phyloP scores from a whole-genome alignment of 2,113 vertebrate genomes.

The Anthoscopus minutus region DNA sequence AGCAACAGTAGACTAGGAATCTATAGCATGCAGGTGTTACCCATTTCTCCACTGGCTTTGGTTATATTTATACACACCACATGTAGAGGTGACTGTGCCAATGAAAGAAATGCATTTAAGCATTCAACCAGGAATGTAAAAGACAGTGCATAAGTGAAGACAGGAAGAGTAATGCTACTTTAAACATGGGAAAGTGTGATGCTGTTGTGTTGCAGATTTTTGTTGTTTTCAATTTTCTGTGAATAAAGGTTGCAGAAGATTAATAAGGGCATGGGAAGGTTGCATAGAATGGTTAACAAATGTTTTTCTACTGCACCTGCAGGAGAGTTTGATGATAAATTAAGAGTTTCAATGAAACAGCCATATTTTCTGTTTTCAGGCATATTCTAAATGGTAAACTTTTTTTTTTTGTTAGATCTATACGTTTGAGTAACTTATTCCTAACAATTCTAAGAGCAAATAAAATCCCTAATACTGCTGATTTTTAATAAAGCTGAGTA shows the following conservation, averaged over 20 bases:
- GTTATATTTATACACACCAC: not conserved
- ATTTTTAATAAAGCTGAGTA: not conserved
- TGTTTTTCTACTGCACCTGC: not conserved
- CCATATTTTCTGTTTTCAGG: not conserved
- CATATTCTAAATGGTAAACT: not conserved
- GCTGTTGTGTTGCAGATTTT: not conserved
- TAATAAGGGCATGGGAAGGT: not conserved
- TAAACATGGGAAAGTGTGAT: not conserved
- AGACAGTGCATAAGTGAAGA: not conserved
- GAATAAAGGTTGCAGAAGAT: not conserved
- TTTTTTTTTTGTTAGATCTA: not conserved
- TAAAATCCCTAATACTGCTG: not conserved
- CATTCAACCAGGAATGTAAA: not conserved
- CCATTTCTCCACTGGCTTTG: not conserved
- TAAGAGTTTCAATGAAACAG: not conserved
- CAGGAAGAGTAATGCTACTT: not conserved
- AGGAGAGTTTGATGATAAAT: not conserved
- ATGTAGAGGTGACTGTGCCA: not conserved
- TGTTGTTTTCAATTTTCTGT: not conserved
- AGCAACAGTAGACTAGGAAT: not conserved
- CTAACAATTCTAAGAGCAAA: not conserved
- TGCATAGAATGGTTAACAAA: not conserved
- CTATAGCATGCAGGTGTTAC: not conserved
- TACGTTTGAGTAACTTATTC: not conserved
- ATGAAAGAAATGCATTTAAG: not conserved